Evolutionary conservation across 2,888 invertebrate species (phyloP).

Genomic region (Lasioglossum villosulum): DNA sequence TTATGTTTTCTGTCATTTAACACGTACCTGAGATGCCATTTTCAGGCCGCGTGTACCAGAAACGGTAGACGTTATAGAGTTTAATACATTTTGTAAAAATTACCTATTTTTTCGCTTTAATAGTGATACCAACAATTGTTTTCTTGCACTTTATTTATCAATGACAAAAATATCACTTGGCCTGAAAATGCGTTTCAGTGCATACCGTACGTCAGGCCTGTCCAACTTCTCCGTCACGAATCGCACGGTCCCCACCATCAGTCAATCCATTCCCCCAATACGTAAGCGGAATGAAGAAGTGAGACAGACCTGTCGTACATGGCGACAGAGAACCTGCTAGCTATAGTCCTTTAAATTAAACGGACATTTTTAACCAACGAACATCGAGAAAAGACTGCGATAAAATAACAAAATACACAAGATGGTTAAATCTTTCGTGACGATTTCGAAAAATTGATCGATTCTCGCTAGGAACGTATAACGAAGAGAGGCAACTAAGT

Average conservation of each 20-base stretch:
- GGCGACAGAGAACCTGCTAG: too few species aligned
- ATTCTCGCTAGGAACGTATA: neutral
- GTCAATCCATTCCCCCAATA: too few species aligned
- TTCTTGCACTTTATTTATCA: neutral
- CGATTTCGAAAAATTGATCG: neutral
- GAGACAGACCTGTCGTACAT: too few species aligned
- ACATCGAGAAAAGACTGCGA: neutral
- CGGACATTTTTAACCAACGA: neutral
- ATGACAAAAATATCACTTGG: constrained; percentile 6
- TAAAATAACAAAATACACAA: neutral
- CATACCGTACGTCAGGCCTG: neutral
- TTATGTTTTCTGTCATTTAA: neutral
- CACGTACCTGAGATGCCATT: neutral
- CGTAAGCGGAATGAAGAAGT: too few species aligned
- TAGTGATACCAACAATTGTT: constrained; percentile 1
- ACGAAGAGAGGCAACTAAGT: neutral
- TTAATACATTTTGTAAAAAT: neutral
- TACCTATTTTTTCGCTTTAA: constrained; percentile 1
- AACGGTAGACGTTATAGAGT: neutral
- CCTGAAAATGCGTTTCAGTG: neutral
- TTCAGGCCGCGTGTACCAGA: neutral
- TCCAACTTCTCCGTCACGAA: too few species aligned
- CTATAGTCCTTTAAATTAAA: neutral
- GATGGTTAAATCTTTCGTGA: too few species aligned
- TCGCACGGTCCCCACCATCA: too few species aligned